Conservation (phyloP, 1,140 invertebrate species). For the Coptotermes formosanus region DNA sequence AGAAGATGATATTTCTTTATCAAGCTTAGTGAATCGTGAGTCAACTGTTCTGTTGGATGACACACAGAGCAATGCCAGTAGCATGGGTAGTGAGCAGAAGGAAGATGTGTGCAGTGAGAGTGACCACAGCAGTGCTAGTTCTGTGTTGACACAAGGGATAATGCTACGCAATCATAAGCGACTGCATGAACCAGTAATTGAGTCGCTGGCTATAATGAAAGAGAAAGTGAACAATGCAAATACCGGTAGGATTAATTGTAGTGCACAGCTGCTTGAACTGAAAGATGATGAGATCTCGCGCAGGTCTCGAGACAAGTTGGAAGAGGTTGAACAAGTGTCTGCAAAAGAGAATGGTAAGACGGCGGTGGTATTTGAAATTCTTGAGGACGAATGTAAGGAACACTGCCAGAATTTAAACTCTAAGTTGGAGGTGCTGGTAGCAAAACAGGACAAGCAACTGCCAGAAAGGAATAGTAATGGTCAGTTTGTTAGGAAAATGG, state of each 20-base stretch:
- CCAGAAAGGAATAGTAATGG: slow-evolving; percentile 15
- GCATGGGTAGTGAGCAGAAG: slow-evolving; percentile 6
- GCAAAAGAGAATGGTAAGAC: not conserved
- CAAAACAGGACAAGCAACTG: not conserved
- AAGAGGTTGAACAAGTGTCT: not conserved
- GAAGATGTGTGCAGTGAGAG: not conserved
- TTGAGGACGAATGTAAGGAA: not conserved
- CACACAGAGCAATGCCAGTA: not conserved
- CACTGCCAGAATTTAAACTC: not conserved
- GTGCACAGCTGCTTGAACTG: slow-evolving; percentile 32
- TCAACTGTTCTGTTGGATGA: not conserved
- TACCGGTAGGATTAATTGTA: slow-evolving; percentile 33
- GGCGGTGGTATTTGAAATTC: not conserved
- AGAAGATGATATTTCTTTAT: slow-evolving; percentile 18
- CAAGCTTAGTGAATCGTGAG: not conserved
- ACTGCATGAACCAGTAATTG: slow-evolving; percentile 48
- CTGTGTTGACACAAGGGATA: slow-evolving; percentile 41
- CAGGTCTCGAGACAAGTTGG: slow-evolving; percentile 29
- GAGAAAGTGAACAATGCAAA: slow-evolving; percentile 35
- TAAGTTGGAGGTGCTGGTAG: not conserved
- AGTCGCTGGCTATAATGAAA: slow-evolving; percentile 36
- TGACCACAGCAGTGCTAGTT: slow-evolving; percentile 6
- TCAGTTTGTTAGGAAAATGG: slow-evolving; percentile 26
- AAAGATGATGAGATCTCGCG: slow-evolving; percentile 34
- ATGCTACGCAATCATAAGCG: slow-evolving; percentile 61